A percentile compares a stretch with the other conserved stretches of the same genome.
phyloP scores from a whole-genome alignment of 2,888 invertebrate species.

The Epistrophella euchroma region DNA sequence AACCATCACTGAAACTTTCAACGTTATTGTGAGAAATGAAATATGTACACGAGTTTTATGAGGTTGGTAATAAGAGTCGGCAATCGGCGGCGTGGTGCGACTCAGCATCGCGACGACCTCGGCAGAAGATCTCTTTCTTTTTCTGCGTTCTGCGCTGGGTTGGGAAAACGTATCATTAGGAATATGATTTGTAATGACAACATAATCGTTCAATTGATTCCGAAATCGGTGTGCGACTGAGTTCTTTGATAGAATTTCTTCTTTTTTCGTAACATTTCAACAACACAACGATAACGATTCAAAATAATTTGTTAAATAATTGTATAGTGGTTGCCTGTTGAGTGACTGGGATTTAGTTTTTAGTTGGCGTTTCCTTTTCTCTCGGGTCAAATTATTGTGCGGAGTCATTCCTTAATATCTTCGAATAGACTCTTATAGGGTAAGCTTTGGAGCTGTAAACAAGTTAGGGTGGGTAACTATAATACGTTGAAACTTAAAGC shows the following conservation, averaged over 20 bases:
- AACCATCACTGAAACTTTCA: slow-evolving; percentile 54
- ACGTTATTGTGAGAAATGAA: slow-evolving; percentile 66
- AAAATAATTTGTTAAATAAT: slow-evolving; percentile 30
- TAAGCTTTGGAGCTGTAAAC: too few relatives aligned
- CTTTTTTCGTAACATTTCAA: slow-evolving; percentile 56
- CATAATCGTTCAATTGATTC: slow-evolving; percentile 78
- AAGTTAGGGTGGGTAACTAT: too few relatives aligned
- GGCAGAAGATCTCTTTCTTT: slow-evolving; percentile 32
- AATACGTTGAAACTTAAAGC: too few relatives aligned
- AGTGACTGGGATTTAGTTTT: neutral
- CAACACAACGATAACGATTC: slow-evolving; percentile 27
- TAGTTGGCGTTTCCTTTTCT: neutral
- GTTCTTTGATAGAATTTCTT: slow-evolving; percentile 10
- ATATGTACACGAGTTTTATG: slow-evolving; percentile 49
- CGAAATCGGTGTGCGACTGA: slow-evolving; percentile 49
- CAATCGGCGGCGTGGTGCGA: neutral
- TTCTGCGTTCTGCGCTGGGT: slow-evolving; percentile 25
- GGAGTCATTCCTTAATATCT: too few relatives aligned
- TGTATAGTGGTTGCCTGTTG: neutral
- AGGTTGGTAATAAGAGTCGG: neutral
- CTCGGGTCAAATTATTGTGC: neutral
- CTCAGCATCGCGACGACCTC: neutral
- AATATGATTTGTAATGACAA: slow-evolving; percentile 78
- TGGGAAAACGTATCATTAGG: slow-evolving; percentile 78
- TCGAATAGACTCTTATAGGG: too few relatives aligned